Percentiles rank a stretch among this genome's conserved stretches.
Conservation (phyloP, 2,113 vertebrate genomes). For the Rhabdornis inornatus region DNA sequence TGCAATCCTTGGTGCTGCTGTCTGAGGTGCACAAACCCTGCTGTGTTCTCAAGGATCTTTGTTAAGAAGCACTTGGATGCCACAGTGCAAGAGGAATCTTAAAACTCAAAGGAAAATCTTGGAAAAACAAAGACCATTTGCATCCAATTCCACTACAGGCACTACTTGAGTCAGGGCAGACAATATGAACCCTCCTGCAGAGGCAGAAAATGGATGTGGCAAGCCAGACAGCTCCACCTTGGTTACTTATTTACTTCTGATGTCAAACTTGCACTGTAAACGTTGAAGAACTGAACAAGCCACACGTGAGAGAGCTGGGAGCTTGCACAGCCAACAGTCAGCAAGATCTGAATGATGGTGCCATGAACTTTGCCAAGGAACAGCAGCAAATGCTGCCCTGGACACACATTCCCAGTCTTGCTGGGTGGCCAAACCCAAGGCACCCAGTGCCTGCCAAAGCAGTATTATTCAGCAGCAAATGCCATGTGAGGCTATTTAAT, state of each 20-base stretch:
- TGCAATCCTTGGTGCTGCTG: not conserved
- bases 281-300: not conserved
- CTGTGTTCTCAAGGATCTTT: rapidly evolving
- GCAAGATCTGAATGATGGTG: not conserved
- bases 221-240: not conserved
- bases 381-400: not conserved
- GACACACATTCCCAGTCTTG: not conserved
- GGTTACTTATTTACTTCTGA: not conserved
- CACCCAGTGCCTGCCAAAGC: not conserved
- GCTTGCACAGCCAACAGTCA: not conserved
- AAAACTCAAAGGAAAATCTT: not conserved
- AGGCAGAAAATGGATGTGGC: not conserved
- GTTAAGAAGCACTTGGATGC: not conserved
- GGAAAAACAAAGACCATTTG: not conserved
- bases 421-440: slow-evolving; percentile 6
- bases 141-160: not conserved
- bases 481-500: not conserved
- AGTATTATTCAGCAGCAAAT: slow-evolving; percentile 7
- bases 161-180: not conserved
- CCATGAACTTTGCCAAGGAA: not conserved
- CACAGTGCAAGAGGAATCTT: not conserved
- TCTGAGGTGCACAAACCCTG: not conserved
- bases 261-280: not conserved
- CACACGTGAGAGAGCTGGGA: not conserved
- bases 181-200: not conserved